phyloP scores from a whole-genome alignment of 2,113 vertebrate genomes.

The Charina bottae region DNA sequence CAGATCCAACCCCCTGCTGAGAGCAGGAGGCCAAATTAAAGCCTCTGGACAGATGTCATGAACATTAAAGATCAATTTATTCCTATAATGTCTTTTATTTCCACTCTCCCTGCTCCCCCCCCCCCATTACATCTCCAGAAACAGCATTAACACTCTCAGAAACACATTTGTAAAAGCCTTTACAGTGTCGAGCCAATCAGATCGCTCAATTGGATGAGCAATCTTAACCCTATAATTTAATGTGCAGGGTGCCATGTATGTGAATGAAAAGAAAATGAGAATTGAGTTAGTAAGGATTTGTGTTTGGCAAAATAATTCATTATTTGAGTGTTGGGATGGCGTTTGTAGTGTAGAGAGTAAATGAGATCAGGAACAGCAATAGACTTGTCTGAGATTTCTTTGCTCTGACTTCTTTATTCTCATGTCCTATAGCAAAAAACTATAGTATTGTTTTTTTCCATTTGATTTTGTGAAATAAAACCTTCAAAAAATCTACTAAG shows the following conservation, averaged over 20 bases:
- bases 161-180: conserved; percentile 39
- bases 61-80: neutral
- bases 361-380: neutral
- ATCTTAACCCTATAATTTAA: conserved; percentile 57
- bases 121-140: neutral
- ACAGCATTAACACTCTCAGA: conserved; percentile 47
- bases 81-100: neutral
- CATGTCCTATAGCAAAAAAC: neutral
- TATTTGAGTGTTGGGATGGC: neutral
- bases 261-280: neutral
- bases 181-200: conserved; percentile 41
- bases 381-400: neutral
- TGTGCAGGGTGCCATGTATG: neutral
- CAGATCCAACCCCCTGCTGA: too few species aligned
- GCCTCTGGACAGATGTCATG: neutral
- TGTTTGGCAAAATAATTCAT: neutral
- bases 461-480: accelerated
- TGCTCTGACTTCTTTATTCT: neutral
- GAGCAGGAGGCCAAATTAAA: too few species aligned
- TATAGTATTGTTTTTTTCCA: neutral
- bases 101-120: neutral
- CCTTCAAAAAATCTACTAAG: neutral
- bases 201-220: conserved; percentile 37
- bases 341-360: neutral
- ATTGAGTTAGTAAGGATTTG: neutral